Evolutionary conservation across 2,888 invertebrate genomes (phyloP), one percentile per base, ranked within the genome.

Genomic region (Cabera pusaria): DNA sequence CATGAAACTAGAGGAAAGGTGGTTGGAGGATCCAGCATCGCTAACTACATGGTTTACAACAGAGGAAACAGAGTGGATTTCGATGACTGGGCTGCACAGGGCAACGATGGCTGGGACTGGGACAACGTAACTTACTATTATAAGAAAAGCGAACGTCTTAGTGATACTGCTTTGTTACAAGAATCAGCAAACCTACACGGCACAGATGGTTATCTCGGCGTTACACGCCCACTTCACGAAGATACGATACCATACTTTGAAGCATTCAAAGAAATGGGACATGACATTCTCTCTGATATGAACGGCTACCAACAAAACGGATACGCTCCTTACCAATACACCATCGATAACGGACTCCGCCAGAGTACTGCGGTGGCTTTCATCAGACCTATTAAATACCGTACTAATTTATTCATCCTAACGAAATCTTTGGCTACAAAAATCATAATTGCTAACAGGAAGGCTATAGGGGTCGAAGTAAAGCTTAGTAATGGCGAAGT

Each of bases 1-100:
- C 50, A 52, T 12, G 43, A 59, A 91, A 92, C 92, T 0, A 84
- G 94, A 20, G 92, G 92, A 0, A 92, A 93, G 57, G 87, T 90
- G 5, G 68, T 92, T 7, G 94, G 94, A 0, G 94, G 94, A 0
- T 88, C 90, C 6, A 92, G 92, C 28, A 77, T 86, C 0, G 77
- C 92, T 1, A 94, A 94, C 64, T 91, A 88, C 23, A 92, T 93
- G 92, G 56, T 92, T 1, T 92, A 93, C 56, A 73, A 92, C 0
- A 80, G 91, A 47, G 94, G 94, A 0, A 92, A 92, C 61, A 82
- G 86, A 18, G 71, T 66, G 3, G 93, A 94, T 59, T 94, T 90
- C 58, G 62, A 87, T 1, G 83, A 90, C 39, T 72, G 93, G 38
- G 49, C 72, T 6, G 60, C 80, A 14, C 56, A 90, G 38, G 94